A percentile compares a stretch with the other conserved stretches of the same genome.
These are phyloP conservation scores for Polyergus mexicanus DNA, from an alignment of 1,140 invertebrate species.

Conservation along the genomic window DNA sequence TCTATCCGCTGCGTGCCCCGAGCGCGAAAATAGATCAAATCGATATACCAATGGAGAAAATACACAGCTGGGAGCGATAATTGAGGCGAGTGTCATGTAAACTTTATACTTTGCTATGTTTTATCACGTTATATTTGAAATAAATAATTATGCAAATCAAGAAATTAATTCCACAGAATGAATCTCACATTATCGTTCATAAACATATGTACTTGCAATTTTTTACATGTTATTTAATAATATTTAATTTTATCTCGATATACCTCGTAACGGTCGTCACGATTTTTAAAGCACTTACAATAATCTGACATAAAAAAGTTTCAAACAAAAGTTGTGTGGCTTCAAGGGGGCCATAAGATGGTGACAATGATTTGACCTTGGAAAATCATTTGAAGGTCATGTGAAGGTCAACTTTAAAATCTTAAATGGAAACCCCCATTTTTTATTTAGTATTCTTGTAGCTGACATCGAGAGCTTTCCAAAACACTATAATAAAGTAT, in stretches of 20 bases:
- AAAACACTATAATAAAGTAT: no score
- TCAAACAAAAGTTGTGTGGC: no score
- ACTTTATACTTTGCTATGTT: neutral
- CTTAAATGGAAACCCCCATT: no score
- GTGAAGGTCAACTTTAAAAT: no score
- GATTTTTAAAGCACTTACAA: no score
- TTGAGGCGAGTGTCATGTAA: slow-evolving; percentile 18
- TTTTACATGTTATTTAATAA: neutral
- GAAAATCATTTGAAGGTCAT: no score
- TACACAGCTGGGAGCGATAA: slow-evolving; percentile 39
- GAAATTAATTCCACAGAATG: neutral
- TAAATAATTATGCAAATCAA: slow-evolving; percentile 6
- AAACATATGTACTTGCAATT: neutral
- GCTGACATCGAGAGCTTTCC: no score
- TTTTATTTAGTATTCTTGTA: no score
- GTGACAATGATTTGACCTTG: no score
- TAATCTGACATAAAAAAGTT: no score
- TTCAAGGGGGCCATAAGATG: no score
- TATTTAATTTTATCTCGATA: neutral
- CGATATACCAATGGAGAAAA: slow-evolving; percentile 53
- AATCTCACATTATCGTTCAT: neutral
- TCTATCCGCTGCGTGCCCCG: slow-evolving; percentile 37
- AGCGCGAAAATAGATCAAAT: slow-evolving; percentile 61
- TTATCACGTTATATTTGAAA: neutral
- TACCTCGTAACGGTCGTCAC: no score